Evolutionary conservation across 1,140 invertebrate species (phyloP).

Genomic region (Drosophila aff.): DNA sequence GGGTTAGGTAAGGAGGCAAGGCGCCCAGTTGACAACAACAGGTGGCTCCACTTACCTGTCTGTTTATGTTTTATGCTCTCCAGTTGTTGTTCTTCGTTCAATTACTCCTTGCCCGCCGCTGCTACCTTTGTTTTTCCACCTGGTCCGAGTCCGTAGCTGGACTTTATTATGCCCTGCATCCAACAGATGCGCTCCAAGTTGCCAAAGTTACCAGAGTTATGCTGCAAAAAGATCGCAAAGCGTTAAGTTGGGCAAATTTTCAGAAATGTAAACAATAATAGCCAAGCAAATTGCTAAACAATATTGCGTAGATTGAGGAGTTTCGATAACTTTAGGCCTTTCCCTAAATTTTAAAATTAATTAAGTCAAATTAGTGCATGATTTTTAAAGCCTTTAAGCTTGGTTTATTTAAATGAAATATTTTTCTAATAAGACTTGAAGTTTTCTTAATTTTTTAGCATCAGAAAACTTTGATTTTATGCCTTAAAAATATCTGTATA

Average conservation of each 20-base stretch:
- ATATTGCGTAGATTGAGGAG: background rate
- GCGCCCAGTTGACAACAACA: slow-evolving; percentile 64
- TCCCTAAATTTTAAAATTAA: background rate
- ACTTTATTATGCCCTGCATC: slow-evolving; percentile 31
- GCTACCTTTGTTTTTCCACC: slow-evolving; percentile 39
- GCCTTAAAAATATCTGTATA: too few species aligned
- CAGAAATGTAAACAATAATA: slow-evolving; percentile 38
- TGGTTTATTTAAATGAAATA: background rate
- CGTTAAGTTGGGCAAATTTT: slow-evolving; percentile 1
- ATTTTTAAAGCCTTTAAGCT: background rate
- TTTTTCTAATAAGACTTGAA: background rate
- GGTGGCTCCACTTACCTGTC: slow-evolving; percentile 61
- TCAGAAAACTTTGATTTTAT: background rate
- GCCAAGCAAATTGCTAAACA: slow-evolving; percentile 5
- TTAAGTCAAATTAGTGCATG: background rate
- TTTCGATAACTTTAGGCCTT: background rate
- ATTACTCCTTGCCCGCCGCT: slow-evolving; percentile 45
- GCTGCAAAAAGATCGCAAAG: slow-evolving; percentile 30
- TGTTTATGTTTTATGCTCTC: slow-evolving; percentile 39
- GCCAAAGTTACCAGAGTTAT: slow-evolving; percentile 8
- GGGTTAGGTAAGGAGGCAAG: background rate
- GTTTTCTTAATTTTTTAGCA: background rate
- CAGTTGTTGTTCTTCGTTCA: slow-evolving; percentile 51
- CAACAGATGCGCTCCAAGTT: slow-evolving; percentile 36
- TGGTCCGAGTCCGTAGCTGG: slow-evolving; percentile 23